A percentile compares a stretch with the other conserved stretches of the same genome.
Evolutionary conservation across 1,140 invertebrate genomes (phyloP).

Genomic region (Formica exsecta): DNA sequence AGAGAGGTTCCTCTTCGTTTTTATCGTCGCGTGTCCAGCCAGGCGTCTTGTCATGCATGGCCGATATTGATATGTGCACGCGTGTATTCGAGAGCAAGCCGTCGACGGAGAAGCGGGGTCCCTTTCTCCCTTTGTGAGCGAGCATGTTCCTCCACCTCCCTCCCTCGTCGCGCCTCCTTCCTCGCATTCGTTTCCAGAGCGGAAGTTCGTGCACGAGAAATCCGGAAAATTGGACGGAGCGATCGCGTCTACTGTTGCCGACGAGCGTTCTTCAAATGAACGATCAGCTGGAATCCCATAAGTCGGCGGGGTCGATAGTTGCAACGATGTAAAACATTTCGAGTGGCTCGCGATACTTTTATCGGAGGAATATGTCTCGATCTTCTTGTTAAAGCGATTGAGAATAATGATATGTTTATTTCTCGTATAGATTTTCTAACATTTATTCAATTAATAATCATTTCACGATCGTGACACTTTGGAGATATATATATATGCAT

Average conservation of each 20-base stretch:
- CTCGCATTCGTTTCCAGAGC: conserved; percentile 72
- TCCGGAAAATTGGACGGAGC: conserved; percentile 78
- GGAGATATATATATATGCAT: background rate
- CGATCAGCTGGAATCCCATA: conserved; percentile 73
- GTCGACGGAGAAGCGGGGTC: conserved; percentile 73
- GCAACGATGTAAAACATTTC: conserved; percentile 61
- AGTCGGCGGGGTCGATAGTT: conserved; percentile 51
- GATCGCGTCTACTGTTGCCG: conserved; percentile 67
- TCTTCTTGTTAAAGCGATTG: background rate
- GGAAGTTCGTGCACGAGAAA: conserved; percentile 76
- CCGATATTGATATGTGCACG: conserved; percentile 84
- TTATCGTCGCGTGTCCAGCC: conserved; percentile 83
- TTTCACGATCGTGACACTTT: background rate
- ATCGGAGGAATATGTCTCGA: conserved; percentile 15
- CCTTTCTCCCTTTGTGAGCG: conserved; percentile 24
- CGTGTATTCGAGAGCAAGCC: conserved; percentile 74
- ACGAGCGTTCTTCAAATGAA: conserved; percentile 75
- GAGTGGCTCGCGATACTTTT: conserved; percentile 34
- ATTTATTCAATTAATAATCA: background rate
- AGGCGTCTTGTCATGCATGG: conserved; percentile 85
- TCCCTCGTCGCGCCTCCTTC: conserved; percentile 35
- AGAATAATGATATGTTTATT: conserved; percentile 25
- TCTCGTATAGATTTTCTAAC: background rate
- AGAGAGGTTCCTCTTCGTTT: conserved; percentile 83
- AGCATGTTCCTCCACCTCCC: background rate